Evolutionary conservation across 2,113 vertebrate species (phyloP).

Genomic region (Zosterops pallidus): DNA sequence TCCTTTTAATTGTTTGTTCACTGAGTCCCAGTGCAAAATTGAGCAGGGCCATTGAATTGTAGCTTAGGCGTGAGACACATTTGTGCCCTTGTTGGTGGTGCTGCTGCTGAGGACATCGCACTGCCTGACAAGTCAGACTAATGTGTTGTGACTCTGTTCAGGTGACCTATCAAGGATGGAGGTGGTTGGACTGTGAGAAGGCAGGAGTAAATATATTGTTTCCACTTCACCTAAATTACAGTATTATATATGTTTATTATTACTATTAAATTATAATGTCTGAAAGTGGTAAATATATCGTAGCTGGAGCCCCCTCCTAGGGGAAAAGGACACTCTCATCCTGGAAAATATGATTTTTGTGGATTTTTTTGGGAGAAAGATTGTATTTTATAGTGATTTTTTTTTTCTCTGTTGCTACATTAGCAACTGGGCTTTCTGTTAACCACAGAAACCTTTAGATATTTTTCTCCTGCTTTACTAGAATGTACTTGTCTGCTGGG

Average conservation of each 20-base stretch:
- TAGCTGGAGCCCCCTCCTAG: not conserved
- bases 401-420: not conserved
- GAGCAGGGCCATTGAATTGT: not conserved
- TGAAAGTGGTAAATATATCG: fast-evolving
- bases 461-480: constrained; percentile 21
- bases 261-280: not conserved
- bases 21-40: not conserved
- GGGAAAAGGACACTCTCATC: not conserved
- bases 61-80: fast-evolving
- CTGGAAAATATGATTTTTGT: not conserved
- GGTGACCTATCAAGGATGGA: not conserved
- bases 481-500: constrained; percentile 53
- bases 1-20: not conserved
- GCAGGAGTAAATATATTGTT: not conserved
- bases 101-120: fast-evolving
- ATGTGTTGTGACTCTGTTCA: not conserved
- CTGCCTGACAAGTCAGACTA: not conserved
- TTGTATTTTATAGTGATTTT: not conserved
- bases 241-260: too few relatives aligned
- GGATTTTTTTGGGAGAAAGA: not conserved
- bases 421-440: constrained; percentile 21
- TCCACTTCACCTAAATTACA: not conserved
- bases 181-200: not conserved
- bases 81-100: not conserved
- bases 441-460: constrained; percentile 40